Evolutionary conservation across 2,888 invertebrate species (phyloP), one percentile per base, ranked within the genome.

Genomic region (Cylindroiulus punctatus): DNA sequence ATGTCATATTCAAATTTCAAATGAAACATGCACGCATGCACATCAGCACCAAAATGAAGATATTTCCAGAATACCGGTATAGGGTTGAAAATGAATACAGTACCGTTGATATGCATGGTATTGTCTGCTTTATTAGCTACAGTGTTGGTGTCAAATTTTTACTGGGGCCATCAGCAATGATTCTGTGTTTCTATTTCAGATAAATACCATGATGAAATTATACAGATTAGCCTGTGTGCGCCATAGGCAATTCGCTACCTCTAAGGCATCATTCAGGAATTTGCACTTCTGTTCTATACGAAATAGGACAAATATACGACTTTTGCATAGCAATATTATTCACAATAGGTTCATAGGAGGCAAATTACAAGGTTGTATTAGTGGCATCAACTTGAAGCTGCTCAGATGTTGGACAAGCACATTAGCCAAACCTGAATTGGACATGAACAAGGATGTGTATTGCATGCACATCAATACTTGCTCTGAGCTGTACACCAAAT

Each of bases 401-500:
- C 26, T 32, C 30, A 32, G 36, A 7, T 14, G 10, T 30, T 81
- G 81, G 81, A 19, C 19, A 30, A 81, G 81, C 26, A 30, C 30
- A 5, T 32, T 22, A 26, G 22, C 4, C 22, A 22, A 1, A 17
- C 36, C n/a, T 17, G 19, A 30, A 81, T 36, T 81, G 36, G 26
- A 81, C 19, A 32, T 81, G 81, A 81, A 81, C 36, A 81, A 26
- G 19, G 14, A 36, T 30, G 12, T 81, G 30, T 8, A 32, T 81
- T 81, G 32, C 19, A 42, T 84, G 84, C 36, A 42, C 4, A 19
- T 84, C 84, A 84, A 84, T 42, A 4, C 42, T 30, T 86, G 86
- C 47, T 52, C 12, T 0, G 30, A 81, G 0, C 82, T 86, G 32
- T 86, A 86, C 22, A 7, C n/a, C 10, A 32, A 40, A 42, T 86